Percentiles rank a stretch among this genome's conserved stretches.
These are phyloP conservation scores for Melolontha melolontha DNA, from an alignment of 2,888 invertebrate species.

Conservation along the genomic window DNA sequence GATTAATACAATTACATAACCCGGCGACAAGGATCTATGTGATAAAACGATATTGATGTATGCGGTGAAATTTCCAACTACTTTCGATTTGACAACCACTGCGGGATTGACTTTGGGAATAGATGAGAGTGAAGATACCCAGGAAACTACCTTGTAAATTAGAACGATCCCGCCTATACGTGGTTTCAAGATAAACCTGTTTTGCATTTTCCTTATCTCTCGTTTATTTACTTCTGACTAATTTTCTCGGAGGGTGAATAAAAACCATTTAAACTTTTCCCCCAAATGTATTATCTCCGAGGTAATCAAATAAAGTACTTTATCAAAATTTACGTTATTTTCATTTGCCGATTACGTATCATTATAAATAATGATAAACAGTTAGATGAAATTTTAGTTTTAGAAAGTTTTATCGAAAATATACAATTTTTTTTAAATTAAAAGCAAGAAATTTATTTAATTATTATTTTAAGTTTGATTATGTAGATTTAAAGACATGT, in stretches of 20 bases:
- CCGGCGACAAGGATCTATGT: conserved; percentile 1
- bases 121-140: conserved; percentile 2
- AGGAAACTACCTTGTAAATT: conserved; percentile 21
- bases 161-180: conserved; percentile 16
- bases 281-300: no score
- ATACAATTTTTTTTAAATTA: no score
- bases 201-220: conserved; percentile 26
- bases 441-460: no score
- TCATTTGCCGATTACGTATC: no score
- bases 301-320: no score
- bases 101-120: not conserved
- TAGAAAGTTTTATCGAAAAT: no score
- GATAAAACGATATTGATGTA: conserved; percentile 17
- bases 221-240: conserved; percentile 5
- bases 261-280: no score
- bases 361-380: no score
- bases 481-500: no score
- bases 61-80: conserved; percentile 12
- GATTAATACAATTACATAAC: conserved; percentile 4
- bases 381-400: no score
- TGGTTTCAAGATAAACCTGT: conserved; percentile 22
- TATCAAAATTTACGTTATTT: no score
- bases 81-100: conserved; percentile 4
- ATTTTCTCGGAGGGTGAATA: conserved; percentile 5
- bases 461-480: no score